phyloP scores from a whole-genome alignment of 2,888 invertebrate genomes.

The Eupithecia subfuscata region DNA sequence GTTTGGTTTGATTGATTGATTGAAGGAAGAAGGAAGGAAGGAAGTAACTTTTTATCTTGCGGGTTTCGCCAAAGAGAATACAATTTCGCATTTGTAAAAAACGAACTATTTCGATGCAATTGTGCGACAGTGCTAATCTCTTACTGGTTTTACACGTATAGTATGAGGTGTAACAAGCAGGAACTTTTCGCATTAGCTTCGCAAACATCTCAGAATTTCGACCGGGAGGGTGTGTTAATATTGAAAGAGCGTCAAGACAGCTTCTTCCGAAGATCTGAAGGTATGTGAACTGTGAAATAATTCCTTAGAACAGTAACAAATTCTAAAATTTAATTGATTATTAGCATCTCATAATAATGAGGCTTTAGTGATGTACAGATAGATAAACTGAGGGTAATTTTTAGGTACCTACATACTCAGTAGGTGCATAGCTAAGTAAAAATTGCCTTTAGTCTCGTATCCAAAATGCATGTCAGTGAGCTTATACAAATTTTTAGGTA shows the following conservation, averaged over 20 bases:
- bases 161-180: conserved; percentile 93
- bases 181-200: conserved; percentile 93
- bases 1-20: too few relatives aligned
- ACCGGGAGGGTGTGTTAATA: conserved; percentile 94
- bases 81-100: not conserved
- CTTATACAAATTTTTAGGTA: too few relatives aligned
- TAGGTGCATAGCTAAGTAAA: too few relatives aligned
- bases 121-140: conserved; percentile 24
- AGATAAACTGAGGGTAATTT: too few relatives aligned
- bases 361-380: too few relatives aligned
- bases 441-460: too few relatives aligned
- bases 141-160: conserved; percentile 17
- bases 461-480: too few relatives aligned
- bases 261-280: conserved; percentile 95
- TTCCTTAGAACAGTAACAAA: not conserved
- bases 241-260: conserved; percentile 95
- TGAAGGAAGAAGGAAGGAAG: too few relatives aligned
- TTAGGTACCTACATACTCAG: too few relatives aligned
- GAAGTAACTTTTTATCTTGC: too few relatives aligned
- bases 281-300: conserved; percentile 76
- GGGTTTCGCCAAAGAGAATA: not conserved
- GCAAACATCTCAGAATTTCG: conserved; percentile 94
- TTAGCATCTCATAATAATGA: too few relatives aligned
- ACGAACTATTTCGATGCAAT: conserved; percentile 13
- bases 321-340: too few relatives aligned